Evolutionary conservation across 2,888 invertebrate species (phyloP), one percentile per base, ranked within the genome.

Genomic region (Drosophila recens): DNA sequence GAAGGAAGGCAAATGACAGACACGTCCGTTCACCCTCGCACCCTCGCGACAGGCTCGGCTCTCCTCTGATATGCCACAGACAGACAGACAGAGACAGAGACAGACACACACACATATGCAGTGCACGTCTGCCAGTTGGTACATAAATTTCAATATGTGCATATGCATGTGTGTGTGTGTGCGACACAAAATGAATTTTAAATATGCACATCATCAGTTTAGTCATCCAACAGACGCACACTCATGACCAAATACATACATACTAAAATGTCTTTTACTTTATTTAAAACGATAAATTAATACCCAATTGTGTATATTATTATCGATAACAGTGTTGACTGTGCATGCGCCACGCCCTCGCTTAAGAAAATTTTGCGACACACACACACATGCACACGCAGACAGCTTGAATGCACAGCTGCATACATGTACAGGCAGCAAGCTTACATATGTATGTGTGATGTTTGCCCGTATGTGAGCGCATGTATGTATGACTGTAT

Each of bases 1-100:
- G 75, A 67, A 76, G 81, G 72, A 80, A 83, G 77, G 67, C 78
- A 80, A 83, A 77, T 86, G 87, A 84, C 83, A 75, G 87, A 75
- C 82, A 82, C 79, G 84, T 82, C 84, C 79, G 82, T 40, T 30
- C 27, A 6, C 36, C n/a, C 72, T 76, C 72, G 73, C 83, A 83
- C 86, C 81, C 84, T 76, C 69, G 48, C 67, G 43, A 13, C 20
- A 45, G 69, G 54, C n/a, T n/a, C n/a, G n/a, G n/a, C 17, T 17
- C 75, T 82, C 78, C 80, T 27, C 75, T 75, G 67, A n/a, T 33
- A 33, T 38, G 20, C 64, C 23, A 66, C 36, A 51, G n/a, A 45
- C 17, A 61, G 36, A 43, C 45, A 54, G 13, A 61, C 20, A n/a
- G n/a, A n/a, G n/a, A n/a, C n/a, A n/a, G n/a, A n/a, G n/a, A 62